These are phyloP conservation scores for Bovichtus variegatus DNA, from an alignment of 2,797 vertebrate genomes.

Conservation along the genomic window DNA sequence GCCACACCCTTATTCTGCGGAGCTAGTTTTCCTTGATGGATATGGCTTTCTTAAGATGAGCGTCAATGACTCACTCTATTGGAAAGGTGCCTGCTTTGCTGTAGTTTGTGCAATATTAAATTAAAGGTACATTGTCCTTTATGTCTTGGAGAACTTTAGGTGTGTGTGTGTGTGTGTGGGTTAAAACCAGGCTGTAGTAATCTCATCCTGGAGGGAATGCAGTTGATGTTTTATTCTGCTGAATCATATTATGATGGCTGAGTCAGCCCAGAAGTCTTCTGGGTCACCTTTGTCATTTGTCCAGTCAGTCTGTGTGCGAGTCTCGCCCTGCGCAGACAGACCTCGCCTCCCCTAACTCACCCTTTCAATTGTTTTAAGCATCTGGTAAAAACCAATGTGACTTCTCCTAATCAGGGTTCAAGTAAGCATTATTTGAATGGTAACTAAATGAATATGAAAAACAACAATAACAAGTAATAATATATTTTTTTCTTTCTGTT, in stretches of 20 bases:
- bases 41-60: constrained; percentile 52
- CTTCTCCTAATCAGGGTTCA: constrained; percentile 86
- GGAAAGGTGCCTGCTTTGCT: constrained; percentile 64
- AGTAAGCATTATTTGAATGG: constrained; percentile 81
- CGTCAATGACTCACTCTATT: constrained; percentile 62
- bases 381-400: constrained; percentile 78
- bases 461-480: constrained; percentile 83
- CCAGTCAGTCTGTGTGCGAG: constrained; percentile 24
- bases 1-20: constrained; percentile 24
- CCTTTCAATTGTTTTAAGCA: constrained; percentile 84
- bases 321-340: constrained; percentile 66
- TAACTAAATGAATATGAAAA: constrained; percentile 79
- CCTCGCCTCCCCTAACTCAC: constrained; percentile 75
- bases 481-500: constrained; percentile 74
- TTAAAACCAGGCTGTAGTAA: constrained; percentile 48
- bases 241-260: constrained; percentile 56
- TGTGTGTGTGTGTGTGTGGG: constrained; percentile 32
- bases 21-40: constrained; percentile 54
- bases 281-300: constrained; percentile 63
- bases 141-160: constrained; percentile 30
- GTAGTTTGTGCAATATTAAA: constrained; percentile 66
- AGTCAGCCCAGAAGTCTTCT: constrained; percentile 39
- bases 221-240: constrained; percentile 49
- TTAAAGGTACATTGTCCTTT: constrained; percentile 48
- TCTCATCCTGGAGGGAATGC: constrained; percentile 46